Base-by-base conservation (phyloP, 2,113 vertebrate species). In the Catharus minimus region DNA sequence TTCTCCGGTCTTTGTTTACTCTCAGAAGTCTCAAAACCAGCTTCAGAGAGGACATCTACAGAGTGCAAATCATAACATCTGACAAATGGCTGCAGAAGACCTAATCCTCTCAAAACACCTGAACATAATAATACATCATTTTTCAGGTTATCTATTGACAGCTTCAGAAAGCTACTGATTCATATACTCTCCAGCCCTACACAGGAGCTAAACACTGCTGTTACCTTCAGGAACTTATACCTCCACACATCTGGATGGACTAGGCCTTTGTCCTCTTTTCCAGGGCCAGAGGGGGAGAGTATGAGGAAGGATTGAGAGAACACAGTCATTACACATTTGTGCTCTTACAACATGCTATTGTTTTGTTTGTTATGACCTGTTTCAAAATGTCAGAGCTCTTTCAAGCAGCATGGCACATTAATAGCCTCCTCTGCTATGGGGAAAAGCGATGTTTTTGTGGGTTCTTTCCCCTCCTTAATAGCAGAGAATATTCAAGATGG, bases 311-410 rank as follows among this genome's bases (percentile, higher is more conserved):
- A 47, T 0, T 90, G 80, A 69, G 69, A 72, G 55, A 68, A 43
- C 13, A 43, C 18, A 44, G 69, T 73, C 66, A 87, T 78, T 86
- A 50, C 28, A 66, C 36, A 47, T 69, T 86, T 79, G 43, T 39
- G 50, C 69, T 95, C 73, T 94, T 95, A 81, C 95, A 94, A 74
- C 92, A 94, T 13, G 22, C 47, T 41, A 11, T 79, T 95, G 81
- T 74, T 93, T 88, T 81, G 73, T 76, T 88, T 79, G 32, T 92
- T 92, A 57, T 79, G 77, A 75, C 46, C 50, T 33, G 43, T 90
- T 93, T 86, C 90, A 93, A 88, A 76, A 83, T 69, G 64, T 78
- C 86, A 7, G 61, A 86, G 41, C 53, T 78, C 92, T 92, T 88
- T 93, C 83, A 90, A 82, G 74, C 41, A 61, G 49, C 18, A 41